Evolutionary conservation across 2,888 invertebrate species (phyloP), one percentile per base, ranked within the genome.

Genomic region (Rhingia rostrata): DNA sequence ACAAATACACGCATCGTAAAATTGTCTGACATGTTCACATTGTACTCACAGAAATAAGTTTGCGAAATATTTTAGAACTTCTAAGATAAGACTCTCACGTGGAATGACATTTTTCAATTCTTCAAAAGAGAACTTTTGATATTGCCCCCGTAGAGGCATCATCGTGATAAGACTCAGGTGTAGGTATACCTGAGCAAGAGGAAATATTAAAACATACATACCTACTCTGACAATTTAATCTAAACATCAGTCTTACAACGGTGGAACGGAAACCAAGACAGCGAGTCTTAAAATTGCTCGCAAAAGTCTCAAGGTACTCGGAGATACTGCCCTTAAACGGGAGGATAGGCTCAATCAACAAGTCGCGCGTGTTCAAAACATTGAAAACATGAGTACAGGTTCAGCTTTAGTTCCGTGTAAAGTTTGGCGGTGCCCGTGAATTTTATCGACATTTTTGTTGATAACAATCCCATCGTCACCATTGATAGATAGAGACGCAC

Each of bases 101-200:
- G n/a, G 54, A 54, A 77, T 61, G 67, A 22, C 53, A 69, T 54
- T 66, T 39, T 67, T 60, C 30, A 60, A 66, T 58, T 33, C 30
- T 30, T 6, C 33, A 43, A 63, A 51, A 54, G n/a, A 12, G 6
- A 35, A 66, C 39, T 51, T 32, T 22, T 22, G 22, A 22, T 32
- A 51, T 43, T 12, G 14, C 12, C 5, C 7, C 10, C 6, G n/a
- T 6, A 12, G 6, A 14, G n/a, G 10, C 32, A 51, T 60, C 70
- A 9, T 22, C 22, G n/a, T 43, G 72, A 72, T 72, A 72, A 70
- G 49, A 22, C 22, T 3, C 54, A 35, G 9, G 12, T 41, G 22
- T 22, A 22, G 22, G 22, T 22, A 22, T 22, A 22, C 22, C 22
- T 22, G 22, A 9, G 22, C 10, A 67, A 12, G 22, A 6, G 35